Percentiles rank a stretch among this genome's conserved stretches.
phyloP scores from a whole-genome alignment of 1,140 invertebrate genomes.

The Drosophila lacertosa region DNA sequence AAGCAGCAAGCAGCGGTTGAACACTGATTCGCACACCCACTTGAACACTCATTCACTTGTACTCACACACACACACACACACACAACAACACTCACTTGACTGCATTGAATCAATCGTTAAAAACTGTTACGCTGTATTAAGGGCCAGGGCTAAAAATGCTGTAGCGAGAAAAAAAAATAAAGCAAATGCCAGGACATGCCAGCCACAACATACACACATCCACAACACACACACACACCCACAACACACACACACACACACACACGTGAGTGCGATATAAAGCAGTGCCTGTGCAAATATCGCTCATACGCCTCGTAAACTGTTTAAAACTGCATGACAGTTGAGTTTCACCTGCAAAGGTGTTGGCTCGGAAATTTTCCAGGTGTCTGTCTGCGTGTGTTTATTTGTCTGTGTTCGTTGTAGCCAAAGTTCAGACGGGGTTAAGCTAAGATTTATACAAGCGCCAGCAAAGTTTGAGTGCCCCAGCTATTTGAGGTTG shows the following conservation, averaged over 20 bases:
- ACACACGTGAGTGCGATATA: conserved; percentile 18
- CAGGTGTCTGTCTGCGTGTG: conserved; percentile 16
- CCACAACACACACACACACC: neutral
- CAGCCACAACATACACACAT: neutral
- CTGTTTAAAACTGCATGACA: conserved; percentile 78
- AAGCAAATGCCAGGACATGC: neutral
- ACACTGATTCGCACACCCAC: conserved; percentile 16
- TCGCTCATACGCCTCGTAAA: conserved; percentile 76
- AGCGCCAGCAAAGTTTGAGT: conserved; percentile 41
- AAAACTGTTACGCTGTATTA: conserved; percentile 52
- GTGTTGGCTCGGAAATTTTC: conserved; percentile 59
- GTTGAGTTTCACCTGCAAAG: conserved; percentile 68
- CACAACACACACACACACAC: conserved; percentile 1
- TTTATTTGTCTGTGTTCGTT: conserved; percentile 10
- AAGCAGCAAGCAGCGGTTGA: neutral
- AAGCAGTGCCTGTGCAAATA: conserved; percentile 59
- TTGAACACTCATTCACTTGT: conserved; percentile 8
- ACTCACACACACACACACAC: conserved; percentile 3
- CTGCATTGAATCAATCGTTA: conserved; percentile 57
- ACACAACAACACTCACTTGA: conserved; percentile 2
- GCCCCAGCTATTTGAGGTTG: conserved; percentile 46
- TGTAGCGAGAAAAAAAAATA: conserved; percentile 13
- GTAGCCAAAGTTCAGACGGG: conserved; percentile 57
- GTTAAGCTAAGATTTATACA: conserved; percentile 62
- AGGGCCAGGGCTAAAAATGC: conserved; percentile 15